Percentiles rank a stretch among this genome's conserved stretches.
These are phyloP conservation scores for Microcebus tavaratra DNA, from an alignment of 2,113 vertebrate species.

Conservation along the genomic window DNA sequence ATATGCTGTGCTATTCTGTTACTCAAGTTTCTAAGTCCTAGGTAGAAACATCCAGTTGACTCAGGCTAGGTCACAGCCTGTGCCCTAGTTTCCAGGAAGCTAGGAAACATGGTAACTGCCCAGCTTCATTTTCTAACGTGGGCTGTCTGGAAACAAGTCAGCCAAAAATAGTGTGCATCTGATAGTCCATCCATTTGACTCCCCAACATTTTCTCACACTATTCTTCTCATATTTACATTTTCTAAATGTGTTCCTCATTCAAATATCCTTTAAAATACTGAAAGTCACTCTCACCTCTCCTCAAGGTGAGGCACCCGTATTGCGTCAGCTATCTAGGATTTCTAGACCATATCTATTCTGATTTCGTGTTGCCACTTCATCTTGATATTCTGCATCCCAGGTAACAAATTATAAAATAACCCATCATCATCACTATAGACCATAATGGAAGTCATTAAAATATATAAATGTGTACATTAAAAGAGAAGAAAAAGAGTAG, in stretches of 20 bases:
- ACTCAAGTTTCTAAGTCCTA: background rate
- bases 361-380: background rate
- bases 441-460: background rate
- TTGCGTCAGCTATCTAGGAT: background rate
- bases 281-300: background rate
- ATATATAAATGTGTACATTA: background rate
- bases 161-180: background rate
- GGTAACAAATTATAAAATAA: background rate
- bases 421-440: background rate
- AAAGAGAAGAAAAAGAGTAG: background rate
- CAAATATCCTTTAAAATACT: background rate
- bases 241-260: background rate
- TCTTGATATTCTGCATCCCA: background rate
- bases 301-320: background rate
- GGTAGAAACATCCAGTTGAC: background rate
- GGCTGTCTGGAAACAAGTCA: background rate
- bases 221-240: background rate
- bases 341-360: background rate
- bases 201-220: background rate
- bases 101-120: background rate
- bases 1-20: background rate
- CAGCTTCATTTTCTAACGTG: background rate
- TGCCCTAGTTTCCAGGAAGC: background rate
- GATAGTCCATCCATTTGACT: background rate
- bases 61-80: background rate